Base-by-base conservation (phyloP, 1,140 invertebrate genomes). In the Wasmannia auropunctata region DNA sequence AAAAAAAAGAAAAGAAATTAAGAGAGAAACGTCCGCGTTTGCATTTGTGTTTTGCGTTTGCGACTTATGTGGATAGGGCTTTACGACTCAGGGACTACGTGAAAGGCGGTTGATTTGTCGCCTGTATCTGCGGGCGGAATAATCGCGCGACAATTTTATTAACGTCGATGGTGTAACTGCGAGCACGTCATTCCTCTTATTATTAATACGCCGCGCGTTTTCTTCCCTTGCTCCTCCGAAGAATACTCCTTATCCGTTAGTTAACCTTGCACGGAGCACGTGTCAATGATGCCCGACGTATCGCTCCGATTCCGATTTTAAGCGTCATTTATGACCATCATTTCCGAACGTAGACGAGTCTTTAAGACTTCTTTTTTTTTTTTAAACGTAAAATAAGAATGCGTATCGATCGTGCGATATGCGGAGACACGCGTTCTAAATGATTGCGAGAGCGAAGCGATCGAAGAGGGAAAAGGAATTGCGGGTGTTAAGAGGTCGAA, bases 261-360 rank as follows among this genome's bases (percentile, higher is more conserved):
- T 83, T 60, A 40, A 46, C 25, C 51, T 83, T 83, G 51, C n/a
- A 5, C 37, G 5, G n/a, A 69, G 40, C n/a, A n/a, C n/a, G n/a
- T 83, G 25, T 83, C 74, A 83, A 83, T 37, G 51, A 80, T 60
- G 28, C 14, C 25, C 19, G 19, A 43, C 40, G 22, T 54, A 43
- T 25, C 43, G 49, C 43, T 79, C n/a, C 43, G 34, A 54, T 69
- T 67, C 34, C 46, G n/a, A n/a, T 80, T 67, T 80, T 40, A 40
- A 54, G 22, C 34, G 49, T 56, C 46, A 56, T 80, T 80, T 80
- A 69, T n/a, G 62, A 43, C 22, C 16, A 16, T 10, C 7, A n/a
- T 69, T 65, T 54, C 37, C 28, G 43, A 37, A 79, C 28, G 11
- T n/a, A 54, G 16, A 0, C 22, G 40, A 49, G 19, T n/a, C 25